These are phyloP conservation scores for Dryobotodes eremita DNA, from an alignment of 2,888 invertebrate genomes.

Conservation along the genomic window DNA sequence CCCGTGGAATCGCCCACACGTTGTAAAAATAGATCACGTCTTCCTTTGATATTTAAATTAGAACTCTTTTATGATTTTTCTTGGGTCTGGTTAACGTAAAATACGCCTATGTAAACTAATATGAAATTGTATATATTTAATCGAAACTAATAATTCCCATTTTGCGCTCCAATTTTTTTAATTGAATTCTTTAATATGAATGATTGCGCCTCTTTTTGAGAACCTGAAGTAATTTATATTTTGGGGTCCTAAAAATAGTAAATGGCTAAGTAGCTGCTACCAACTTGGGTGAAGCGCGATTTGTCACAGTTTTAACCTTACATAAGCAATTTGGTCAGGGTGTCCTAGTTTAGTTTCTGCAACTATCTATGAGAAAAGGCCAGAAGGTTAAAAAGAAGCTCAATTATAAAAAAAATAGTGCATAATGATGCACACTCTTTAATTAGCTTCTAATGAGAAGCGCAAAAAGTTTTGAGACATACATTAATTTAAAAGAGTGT, in stretches of 20 bases:
- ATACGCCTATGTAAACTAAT: not conserved
- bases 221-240: not conserved
- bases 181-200: no score
- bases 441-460: no score
- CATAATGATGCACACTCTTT: no score
- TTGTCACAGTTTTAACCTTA: not conserved
- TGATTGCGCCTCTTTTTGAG: not conserved
- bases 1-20: not conserved
- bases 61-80: conserved; percentile 16
- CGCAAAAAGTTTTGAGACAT: no score
- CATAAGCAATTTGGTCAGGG: not conserved
- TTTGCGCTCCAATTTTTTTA: no score
- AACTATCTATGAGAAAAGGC: not conserved
- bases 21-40: not conserved
- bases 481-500: not conserved
- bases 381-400: not conserved
- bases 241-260: not conserved
- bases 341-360: not conserved
- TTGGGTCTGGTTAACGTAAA: no score
- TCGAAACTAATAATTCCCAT: not conserved
- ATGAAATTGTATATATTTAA: not conserved
- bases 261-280: not conserved
- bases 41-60: conserved; percentile 26
- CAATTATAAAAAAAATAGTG: not conserved
- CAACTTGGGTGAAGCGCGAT: not conserved